phyloP scores from a whole-genome alignment of 2,113 vertebrate species.

The Chaetodon trifascialis region DNA sequence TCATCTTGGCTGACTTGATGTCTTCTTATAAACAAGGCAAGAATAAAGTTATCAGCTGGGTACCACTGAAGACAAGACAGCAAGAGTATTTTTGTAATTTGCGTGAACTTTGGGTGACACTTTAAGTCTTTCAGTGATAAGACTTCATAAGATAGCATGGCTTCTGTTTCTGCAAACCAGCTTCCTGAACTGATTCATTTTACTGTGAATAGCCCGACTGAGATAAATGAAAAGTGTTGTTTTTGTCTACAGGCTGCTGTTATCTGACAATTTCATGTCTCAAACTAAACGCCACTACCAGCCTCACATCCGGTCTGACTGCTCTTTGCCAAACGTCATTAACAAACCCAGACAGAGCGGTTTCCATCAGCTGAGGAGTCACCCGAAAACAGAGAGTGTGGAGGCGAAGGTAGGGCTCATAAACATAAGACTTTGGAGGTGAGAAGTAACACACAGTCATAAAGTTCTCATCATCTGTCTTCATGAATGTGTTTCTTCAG shows the following conservation, averaged over 20 bases:
- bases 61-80: background rate
- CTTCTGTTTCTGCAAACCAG: background rate
- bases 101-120: background rate
- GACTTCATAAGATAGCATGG: background rate
- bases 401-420: constrained; percentile 21
- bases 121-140: background rate
- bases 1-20: background rate
- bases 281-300: constrained; percentile 64
- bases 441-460: background rate
- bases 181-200: background rate
- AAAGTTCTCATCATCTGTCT: background rate
- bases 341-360: constrained; percentile 53
- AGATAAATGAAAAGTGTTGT: constrained; percentile 2
- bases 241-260: constrained; percentile 56
- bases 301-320: constrained; percentile 21
- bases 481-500: constrained; percentile 40
- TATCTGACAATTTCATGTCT: constrained; percentile 68
- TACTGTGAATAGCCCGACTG: background rate
- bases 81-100: background rate
- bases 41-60: background rate
- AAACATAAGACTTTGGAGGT: background rate
- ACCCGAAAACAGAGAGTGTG: constrained; percentile 12
- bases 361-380: constrained; percentile 58
- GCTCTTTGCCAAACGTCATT: constrained; percentile 35
- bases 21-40: background rate